These are phyloP conservation scores for Maniola hyperantus DNA, from an alignment of 2,888 invertebrate species.

Conservation along the genomic window DNA sequence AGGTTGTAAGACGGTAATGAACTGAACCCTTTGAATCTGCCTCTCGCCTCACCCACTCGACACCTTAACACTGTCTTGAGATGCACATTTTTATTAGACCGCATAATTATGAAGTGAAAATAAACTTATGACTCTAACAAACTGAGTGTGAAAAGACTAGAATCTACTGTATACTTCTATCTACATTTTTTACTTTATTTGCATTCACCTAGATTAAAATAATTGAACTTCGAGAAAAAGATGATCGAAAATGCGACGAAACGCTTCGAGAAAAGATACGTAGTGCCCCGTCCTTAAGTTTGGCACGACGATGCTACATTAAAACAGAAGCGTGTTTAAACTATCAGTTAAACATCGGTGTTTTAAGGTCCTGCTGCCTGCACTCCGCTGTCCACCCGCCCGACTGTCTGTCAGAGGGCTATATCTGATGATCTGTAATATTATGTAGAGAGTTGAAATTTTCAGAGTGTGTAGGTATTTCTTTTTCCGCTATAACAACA, in stretches of 20 bases:
- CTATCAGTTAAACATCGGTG: background rate
- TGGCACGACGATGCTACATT: too few relatives aligned
- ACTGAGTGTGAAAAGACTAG: constrained; percentile 38
- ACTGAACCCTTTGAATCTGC: constrained; percentile 67
- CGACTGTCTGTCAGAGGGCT: too few relatives aligned
- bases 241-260: too few relatives aligned
- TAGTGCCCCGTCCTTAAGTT: too few relatives aligned
- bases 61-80: constrained; percentile 48
- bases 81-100: constrained; percentile 50
- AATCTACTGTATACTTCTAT: background rate
- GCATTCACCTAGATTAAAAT: constrained; percentile 8
- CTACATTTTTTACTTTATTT: background rate
- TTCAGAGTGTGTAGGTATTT: too few relatives aligned
- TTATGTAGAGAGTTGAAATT: too few relatives aligned
- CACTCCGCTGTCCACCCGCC: too few relatives aligned
- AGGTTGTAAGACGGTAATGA: constrained; percentile 76
- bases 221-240: background rate
- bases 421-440: too few relatives aligned
- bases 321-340: too few relatives aligned
- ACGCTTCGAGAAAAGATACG: too few relatives aligned
- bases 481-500: too few relatives aligned
- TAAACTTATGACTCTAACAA: constrained; percentile 34
- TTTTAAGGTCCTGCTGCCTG: background rate
- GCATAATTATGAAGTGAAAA: constrained; percentile 40
- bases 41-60: constrained; percentile 46